Percentiles rank a stretch among this genome's conserved stretches.
phyloP scores from a whole-genome alignment of 2,888 invertebrate species.

The Abrostola triplasia region DNA sequence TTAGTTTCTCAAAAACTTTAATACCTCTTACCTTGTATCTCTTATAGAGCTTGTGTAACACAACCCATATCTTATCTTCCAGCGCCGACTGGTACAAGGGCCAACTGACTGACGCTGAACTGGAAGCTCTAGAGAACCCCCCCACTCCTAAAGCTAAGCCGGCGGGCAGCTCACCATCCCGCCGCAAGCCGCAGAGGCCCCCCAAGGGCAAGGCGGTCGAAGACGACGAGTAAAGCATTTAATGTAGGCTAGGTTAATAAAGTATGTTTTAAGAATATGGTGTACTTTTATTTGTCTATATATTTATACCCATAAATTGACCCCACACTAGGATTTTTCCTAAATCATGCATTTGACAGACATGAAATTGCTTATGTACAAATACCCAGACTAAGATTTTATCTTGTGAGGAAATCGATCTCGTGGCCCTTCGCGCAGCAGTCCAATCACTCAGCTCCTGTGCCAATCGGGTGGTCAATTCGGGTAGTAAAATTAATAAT shows the following conservation, averaged over 20 bases:
- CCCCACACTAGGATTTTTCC: background rate
- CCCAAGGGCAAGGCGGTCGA: constrained; percentile 71
- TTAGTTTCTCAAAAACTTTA: no score
- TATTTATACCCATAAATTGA: background rate
- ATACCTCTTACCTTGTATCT: no score
- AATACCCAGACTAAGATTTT: no score
- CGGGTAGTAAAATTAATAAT: no score
- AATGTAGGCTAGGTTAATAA: constrained; percentile 69
- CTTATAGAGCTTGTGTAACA: background rate
- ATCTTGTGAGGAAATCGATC: no score
- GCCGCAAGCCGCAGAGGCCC: constrained; percentile 84
- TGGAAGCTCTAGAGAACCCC: constrained; percentile 94
- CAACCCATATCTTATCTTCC: constrained; percentile 53
- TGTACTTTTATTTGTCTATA: constrained; percentile 21
- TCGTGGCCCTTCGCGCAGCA: no score
- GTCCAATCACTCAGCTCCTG: no score
- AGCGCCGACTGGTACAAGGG: constrained; percentile 97
- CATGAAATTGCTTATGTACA: no score
- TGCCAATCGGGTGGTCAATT: no score
- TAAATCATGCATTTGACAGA: no score
- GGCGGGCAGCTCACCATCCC: constrained; percentile 77
- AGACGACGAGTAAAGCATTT: constrained; percentile 68
- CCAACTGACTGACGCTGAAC: constrained; percentile 93
- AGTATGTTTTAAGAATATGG: constrained; percentile 59
- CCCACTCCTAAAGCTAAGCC: constrained; percentile 90